Base-by-base conservation (phyloP, 2,797 vertebrate species). In the Margarornis squamiger region DNA sequence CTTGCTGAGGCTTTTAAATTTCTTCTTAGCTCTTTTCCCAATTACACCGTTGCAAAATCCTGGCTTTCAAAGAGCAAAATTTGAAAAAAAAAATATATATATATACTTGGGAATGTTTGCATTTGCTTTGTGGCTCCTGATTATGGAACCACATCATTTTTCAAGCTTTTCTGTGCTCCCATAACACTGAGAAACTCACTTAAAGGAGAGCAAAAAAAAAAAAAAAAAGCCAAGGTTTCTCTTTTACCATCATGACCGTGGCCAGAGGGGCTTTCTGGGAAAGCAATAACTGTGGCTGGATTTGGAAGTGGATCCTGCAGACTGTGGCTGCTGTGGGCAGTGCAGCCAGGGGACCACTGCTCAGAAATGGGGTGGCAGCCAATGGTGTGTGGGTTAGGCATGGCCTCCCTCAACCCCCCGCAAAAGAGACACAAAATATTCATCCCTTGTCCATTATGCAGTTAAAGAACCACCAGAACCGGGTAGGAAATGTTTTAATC, bases 401-500 rank as follows among this genome's bases (percentile, higher is more conserved):
- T 6, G 32, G 63, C 49, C 65, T 76, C n/a, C 72, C 65, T 52
- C 24, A 32, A 38, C 2, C 24, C 18, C 32, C 46, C 5, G 7
- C 17, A 18, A 48, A 29, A 14, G 51, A 30, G 14, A 12, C 30
- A 30, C 17, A 71, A 27, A 30, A 58, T 52, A 24, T 23, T 22
- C 46, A 11, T 59, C 22, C 19, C 14, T 39, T 46, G n/a, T 19
- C 19, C 0, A 0, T 10, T 9, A 20, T 13, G 9, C 20, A 24
- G 45, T 32, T 46, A 32, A 65, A 77, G n/a, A 32, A 32, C 36
- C 7, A 3, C 19, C 74, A 54, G 58, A 29, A 70, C 1, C 0
- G 2, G 3, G 18, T 14, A 12, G 49, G 45, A 39, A 36, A 39
- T 1, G 2, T 14, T 85, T 72, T 61, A 62, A 76, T 23, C 13